Percentiles rank a stretch among this genome's conserved stretches.
These are phyloP conservation scores for Adelosebastes latens DNA, from an alignment of 2,797 vertebrate species.

Conservation along the genomic window DNA sequence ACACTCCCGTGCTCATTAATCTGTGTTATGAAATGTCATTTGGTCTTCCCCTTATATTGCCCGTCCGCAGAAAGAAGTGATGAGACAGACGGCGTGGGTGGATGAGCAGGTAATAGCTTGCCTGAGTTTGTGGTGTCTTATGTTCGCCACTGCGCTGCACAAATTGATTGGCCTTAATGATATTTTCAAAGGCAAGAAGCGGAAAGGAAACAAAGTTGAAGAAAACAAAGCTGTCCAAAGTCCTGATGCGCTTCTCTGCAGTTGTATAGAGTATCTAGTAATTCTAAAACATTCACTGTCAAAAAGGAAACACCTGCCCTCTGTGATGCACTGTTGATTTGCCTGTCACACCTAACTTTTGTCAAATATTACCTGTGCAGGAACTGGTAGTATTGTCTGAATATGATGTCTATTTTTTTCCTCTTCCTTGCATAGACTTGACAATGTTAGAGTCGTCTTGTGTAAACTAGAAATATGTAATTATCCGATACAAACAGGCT, in stretches of 20 bases:
- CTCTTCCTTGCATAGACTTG: neutral
- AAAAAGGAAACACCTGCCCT: neutral
- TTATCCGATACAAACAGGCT: neutral
- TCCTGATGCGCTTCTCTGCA: neutral
- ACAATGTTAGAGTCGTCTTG: neutral
- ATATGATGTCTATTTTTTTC: neutral
- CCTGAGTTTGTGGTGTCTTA: constrained; percentile 19
- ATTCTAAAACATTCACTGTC: constrained; percentile 4
- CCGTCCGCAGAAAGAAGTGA: neutral
- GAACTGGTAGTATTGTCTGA: neutral
- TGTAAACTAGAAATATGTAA: neutral
- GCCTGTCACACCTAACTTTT: neutral
- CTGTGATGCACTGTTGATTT: neutral
- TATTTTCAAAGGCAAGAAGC: constrained; percentile 43
- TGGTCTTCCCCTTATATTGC: constrained; percentile 13
- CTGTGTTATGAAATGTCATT: constrained; percentile 59
- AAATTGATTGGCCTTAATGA: constrained; percentile 62
- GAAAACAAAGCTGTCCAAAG: constrained; percentile 16
- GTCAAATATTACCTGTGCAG: neutral
- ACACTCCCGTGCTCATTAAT: constrained; percentile 63
- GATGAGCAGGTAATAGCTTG: constrained; percentile 52
- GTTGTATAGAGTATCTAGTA: neutral
- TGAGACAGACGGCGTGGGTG: constrained; percentile 42
- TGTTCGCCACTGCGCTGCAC: constrained; percentile 26
- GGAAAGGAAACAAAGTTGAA: constrained; percentile 24